Evolutionary conservation across 2,888 invertebrate genomes (phyloP), one percentile per base, ranked within the genome.

Genomic region (Scaptomyza tumidula): DNA sequence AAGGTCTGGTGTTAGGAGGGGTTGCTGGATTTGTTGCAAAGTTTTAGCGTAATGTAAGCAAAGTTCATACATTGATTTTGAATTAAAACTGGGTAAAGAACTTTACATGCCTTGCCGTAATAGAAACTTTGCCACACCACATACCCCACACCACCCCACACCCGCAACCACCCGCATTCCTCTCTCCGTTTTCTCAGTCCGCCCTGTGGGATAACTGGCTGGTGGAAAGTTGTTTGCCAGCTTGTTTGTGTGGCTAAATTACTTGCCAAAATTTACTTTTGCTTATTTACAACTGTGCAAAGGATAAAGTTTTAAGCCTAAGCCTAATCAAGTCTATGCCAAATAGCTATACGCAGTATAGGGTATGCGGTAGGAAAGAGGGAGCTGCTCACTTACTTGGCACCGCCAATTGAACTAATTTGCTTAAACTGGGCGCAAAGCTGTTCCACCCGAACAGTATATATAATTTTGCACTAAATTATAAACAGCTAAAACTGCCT

Each of bases 301-400:
- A 90, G 90, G 89, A 90, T 90, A 86, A 89, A 90, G 89, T 90
- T 89, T 89, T 84, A 75, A 80, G 83, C 89, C 89, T 86, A 90
- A 89, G 90, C 89, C 91, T 90, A 89, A 90, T 90, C 89, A 90
- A 90, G 80, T 89, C 83, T 86, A 84, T 79, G 78, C 78, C 75
- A 63, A 58, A 70, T 61, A 61, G 37, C 39, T 35, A 35, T 56
- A 16, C 24, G 13, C 55, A 35, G 37, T n/a, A 19, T 31, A 1
- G 14, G 14, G 39, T 14, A 14, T 2, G 14, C 1, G 9, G 7
- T 10, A 2, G 6, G 13, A 6, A 13, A 19, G 14, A n/a, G 24
- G 52, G 44, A 27, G 48, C 55, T 62, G 65, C 53, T 78, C 52
- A 60, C 45, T 65, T 78, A 35, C 74, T 68, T 57, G 57, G 60